Evolutionary conservation across 2,888 invertebrate genomes (phyloP).

Genomic region (Dryadula phaetusa): DNA sequence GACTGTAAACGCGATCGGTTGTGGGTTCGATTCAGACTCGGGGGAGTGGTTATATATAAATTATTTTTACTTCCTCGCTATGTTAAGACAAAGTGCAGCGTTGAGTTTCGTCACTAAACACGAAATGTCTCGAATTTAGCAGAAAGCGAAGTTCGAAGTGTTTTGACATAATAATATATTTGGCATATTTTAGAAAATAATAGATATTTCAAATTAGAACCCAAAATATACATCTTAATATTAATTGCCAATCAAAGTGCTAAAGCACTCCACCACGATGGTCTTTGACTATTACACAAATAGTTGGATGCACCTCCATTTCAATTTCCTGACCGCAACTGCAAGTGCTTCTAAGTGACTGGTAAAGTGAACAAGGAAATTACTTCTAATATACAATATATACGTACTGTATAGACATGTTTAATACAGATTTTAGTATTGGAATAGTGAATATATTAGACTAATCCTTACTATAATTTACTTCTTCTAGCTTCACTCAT

Average conservation of each 20-base stretch:
- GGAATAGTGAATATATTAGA: not conserved
- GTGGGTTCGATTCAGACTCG: too few relatives aligned
- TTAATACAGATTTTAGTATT: not conserved
- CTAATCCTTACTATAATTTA: too few relatives aligned
- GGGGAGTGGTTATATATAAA: too few relatives aligned
- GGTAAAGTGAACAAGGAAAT: slow-evolving; percentile 16
- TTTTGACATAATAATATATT: too few relatives aligned
- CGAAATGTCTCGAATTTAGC: too few relatives aligned
- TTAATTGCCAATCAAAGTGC: not conserved
- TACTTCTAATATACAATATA: not conserved
- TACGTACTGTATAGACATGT: not conserved
- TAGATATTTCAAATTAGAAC: not conserved
- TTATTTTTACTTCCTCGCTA: too few relatives aligned
- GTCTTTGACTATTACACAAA: not conserved
- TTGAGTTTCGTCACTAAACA: too few relatives aligned
- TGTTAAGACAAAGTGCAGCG: too few relatives aligned
- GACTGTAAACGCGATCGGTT: too few relatives aligned
- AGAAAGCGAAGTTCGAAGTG: too few relatives aligned
- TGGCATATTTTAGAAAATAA: too few relatives aligned
- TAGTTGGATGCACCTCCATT: slow-evolving; percentile 14
- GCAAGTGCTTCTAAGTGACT: slow-evolving; percentile 9
- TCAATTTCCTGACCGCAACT: slow-evolving; percentile 18
- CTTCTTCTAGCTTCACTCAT: too few relatives aligned
- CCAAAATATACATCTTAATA: not conserved
- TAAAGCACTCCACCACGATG: not conserved